These are phyloP conservation scores for Eumeta japonica DNA, from an alignment of 1,140 invertebrate genomes.

Conservation along the genomic window DNA sequence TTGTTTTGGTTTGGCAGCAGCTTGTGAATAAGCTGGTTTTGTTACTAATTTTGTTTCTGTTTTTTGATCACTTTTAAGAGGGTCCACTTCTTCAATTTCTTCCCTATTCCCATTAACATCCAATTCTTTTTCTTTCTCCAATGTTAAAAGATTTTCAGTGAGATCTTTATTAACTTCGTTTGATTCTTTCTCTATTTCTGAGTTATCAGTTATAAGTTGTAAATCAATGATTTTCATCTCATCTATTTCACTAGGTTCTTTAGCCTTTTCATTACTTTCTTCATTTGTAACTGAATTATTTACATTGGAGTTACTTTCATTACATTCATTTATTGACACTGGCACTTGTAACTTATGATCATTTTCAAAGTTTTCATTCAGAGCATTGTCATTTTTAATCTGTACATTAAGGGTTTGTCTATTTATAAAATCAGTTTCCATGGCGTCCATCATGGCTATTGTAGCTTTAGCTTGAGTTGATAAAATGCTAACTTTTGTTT, in stretches of 20 bases:
- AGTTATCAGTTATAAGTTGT: too few relatives aligned
- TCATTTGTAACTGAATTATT: conserved; percentile 9
- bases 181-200: too few relatives aligned
- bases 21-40: conserved; percentile 52
- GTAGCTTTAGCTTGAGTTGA: conserved; percentile 33
- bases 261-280: conserved; percentile 6
- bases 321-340: too few relatives aligned
- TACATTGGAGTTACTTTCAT: too few relatives aligned
- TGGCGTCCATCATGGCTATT: conserved; percentile 36
- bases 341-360: too few relatives aligned
- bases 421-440: conserved; percentile 45
- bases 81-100: conserved; percentile 1
- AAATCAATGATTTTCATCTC: conserved; percentile 7
- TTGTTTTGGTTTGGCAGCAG: conserved; percentile 54
- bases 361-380: conserved; percentile 23
- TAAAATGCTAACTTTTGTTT: too few relatives aligned
- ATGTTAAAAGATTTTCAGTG: too few relatives aligned
- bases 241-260: conserved; percentile 12
- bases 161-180: too few relatives aligned
- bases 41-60: conserved; percentile 8
- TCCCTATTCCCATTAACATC: too few relatives aligned
- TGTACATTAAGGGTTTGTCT: conserved; percentile 29
- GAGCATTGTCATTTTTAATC: conserved; percentile 40
- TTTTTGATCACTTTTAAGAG: too few relatives aligned
- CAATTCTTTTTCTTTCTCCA: too few relatives aligned